Percentiles rank a stretch among this genome's conserved stretches.
These are phyloP conservation scores for Turritopsis dohrnii DNA, from an alignment of 30 jellyfish, hydroid and myxozoan genomes.

Conservation along the genomic window DNA sequence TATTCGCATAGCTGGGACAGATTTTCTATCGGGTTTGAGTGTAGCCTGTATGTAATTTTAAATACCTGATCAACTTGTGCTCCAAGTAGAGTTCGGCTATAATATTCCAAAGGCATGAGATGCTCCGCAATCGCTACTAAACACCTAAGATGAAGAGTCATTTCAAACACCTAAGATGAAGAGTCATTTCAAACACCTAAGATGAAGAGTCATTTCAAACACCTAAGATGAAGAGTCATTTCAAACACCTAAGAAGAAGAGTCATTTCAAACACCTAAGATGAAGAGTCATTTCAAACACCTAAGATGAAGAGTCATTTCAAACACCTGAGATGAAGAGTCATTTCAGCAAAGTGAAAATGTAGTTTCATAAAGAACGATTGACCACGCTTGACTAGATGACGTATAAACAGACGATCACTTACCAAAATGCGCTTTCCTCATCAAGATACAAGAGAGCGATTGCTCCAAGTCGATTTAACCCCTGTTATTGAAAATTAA, in stretches of 20 bases:
- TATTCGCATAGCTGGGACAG: too few species aligned
- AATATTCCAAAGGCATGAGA: slow-evolving; percentile 82
- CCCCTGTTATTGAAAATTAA: slow-evolving; percentile 39
- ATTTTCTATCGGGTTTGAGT: too few species aligned
- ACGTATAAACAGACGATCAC: background rate
- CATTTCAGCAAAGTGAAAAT: too few species aligned
- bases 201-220: background rate
- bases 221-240: background rate
- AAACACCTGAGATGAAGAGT: too few species aligned
- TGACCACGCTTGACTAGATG: too few species aligned
- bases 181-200: background rate
- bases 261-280: too few species aligned
- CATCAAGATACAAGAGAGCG: slow-evolving; percentile 77
- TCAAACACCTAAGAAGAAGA: too few species aligned
- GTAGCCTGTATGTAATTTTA: background rate
- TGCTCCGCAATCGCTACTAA: slow-evolving; percentile 73
- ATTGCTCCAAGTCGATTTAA: slow-evolving; percentile 89
- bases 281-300: too few species aligned
- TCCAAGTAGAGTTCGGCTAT: slow-evolving; percentile 59
- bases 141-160: slow-evolving; percentile 47
- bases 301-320: too few species aligned
- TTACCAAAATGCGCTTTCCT: slow-evolving; percentile 90
- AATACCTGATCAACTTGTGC: slow-evolving; percentile 91
- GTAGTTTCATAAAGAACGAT: too few species aligned
- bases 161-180: background rate